A percentile compares a stretch with the other conserved stretches of the same genome.
Evolutionary conservation across 2,888 invertebrate species (phyloP).

Genomic region (Drosophila maculinotata): DNA sequence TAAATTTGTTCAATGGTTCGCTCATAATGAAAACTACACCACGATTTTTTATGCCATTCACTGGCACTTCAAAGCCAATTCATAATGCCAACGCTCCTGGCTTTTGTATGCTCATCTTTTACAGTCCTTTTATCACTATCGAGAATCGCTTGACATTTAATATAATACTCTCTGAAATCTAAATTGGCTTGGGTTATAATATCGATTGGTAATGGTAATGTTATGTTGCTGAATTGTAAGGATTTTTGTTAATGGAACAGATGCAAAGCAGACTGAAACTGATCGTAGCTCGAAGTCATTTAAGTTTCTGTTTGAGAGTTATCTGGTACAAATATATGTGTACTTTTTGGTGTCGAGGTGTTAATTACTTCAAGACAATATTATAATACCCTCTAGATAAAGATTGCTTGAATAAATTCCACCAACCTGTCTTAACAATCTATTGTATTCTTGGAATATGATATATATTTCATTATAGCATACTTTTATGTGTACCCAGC

Average conservation of each 20-base stretch:
- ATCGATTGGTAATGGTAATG: constrained; percentile 59
- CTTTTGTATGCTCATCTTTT: constrained; percentile 36
- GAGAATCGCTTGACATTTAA: constrained; percentile 55
- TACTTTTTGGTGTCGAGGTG: no score
- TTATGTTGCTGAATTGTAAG: background rate
- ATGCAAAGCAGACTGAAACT: constrained; percentile 34
- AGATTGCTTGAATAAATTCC: no score
- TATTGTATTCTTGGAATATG: background rate
- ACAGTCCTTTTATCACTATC: constrained; percentile 21
- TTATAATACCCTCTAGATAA: no score
- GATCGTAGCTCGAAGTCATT: background rate
- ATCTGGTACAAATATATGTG: no score
- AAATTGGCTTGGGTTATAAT: constrained; percentile 60
- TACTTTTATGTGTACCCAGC: constrained; percentile 13
- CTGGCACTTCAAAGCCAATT: constrained; percentile 77
- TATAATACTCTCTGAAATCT: constrained; percentile 27
- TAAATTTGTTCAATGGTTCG: constrained; percentile 79
- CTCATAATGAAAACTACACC: constrained; percentile 63
- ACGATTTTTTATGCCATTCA: constrained; percentile 73
- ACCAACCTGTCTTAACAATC: background rate
- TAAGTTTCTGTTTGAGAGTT: no score
- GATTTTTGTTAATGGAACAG: constrained; percentile 36
- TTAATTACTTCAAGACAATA: no score
- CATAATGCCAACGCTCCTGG: constrained; percentile 42
- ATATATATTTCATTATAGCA: background rate